phyloP scores from a whole-genome alignment of 2,888 invertebrate species.

The Clitarchus hookeri region DNA sequence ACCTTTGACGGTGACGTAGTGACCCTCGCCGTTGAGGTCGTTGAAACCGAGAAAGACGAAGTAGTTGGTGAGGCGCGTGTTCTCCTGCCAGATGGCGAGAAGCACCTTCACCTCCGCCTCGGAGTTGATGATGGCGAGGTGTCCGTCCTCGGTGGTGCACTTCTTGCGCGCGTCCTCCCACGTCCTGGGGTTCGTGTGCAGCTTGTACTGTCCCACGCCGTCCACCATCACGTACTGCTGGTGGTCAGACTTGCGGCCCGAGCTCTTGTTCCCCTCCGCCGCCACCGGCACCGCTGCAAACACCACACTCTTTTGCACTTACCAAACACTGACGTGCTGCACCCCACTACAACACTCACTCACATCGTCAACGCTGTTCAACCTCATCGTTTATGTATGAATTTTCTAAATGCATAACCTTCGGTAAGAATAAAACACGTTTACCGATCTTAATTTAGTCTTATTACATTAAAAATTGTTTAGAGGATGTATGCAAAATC shows the following conservation, averaged over 20 bases:
- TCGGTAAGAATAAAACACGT: too few relatives aligned
- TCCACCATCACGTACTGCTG: background rate
- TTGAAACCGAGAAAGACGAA: conserved; percentile 23
- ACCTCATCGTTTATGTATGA: too few relatives aligned
- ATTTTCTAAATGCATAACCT: too few relatives aligned
- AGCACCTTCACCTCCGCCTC: background rate
- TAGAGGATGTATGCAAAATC: too few relatives aligned
- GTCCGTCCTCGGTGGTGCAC: background rate
- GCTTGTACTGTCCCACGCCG: background rate
- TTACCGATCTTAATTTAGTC: too few relatives aligned
- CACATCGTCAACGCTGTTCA: too few relatives aligned
- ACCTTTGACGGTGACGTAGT: conserved; percentile 23
- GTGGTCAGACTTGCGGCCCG: background rate
- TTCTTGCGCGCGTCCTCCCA: conserved; percentile 15
- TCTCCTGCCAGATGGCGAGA: conserved; percentile 11
- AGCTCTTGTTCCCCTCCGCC: background rate
- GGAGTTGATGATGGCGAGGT: conserved; percentile 26
- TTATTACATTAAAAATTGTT: too few relatives aligned
- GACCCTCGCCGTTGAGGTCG: conserved; percentile 17
- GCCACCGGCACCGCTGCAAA: background rate
- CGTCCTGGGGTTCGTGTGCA: background rate
- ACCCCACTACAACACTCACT: too few relatives aligned
- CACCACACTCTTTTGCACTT: background rate
- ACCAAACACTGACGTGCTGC: too few relatives aligned
- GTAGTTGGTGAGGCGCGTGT: background rate